Evolutionary conservation across 2,888 invertebrate genomes (phyloP).

Genomic region (Thereva unica): DNA sequence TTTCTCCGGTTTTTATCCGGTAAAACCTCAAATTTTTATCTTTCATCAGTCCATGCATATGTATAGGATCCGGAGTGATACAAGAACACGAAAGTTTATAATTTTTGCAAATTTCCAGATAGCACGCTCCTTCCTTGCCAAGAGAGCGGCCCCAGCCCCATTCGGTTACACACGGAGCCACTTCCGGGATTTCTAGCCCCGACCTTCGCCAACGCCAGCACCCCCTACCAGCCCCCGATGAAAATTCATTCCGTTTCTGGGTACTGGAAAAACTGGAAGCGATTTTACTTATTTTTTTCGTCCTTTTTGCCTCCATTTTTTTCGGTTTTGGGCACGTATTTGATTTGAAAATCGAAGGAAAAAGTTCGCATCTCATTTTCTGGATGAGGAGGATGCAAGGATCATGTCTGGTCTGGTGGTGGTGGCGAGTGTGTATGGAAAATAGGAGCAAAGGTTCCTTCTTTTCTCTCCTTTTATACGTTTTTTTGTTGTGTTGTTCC

Average conservation of each 20-base stretch:
- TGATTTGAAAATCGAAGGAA: conserved; percentile 30
- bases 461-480: not conserved
- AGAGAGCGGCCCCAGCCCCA: conserved; percentile 20
- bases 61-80: conserved; percentile 12
- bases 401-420: too few relatives aligned
- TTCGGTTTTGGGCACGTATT: conserved; percentile 32
- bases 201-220: conserved; percentile 10
- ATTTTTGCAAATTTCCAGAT: conserved; percentile 34
- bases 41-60: conserved; percentile 35
- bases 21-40: conserved; percentile 34
- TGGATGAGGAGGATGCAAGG: too few relatives aligned
- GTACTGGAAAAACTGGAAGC: too few relatives aligned
- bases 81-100: conserved; percentile 17
- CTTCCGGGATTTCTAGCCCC: conserved; percentile 26
- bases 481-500: conserved; percentile 13
- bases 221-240: too few relatives aligned
- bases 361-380: conserved; percentile 24
- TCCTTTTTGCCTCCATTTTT: conserved; percentile 10
- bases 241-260: too few relatives aligned
- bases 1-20: conserved; percentile 1
- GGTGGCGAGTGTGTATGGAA: too few relatives aligned
- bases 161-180: conserved; percentile 32
- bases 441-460: too few relatives aligned
- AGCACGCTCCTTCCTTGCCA: conserved; percentile 26
- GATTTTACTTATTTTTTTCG: conserved; percentile 9